Evolutionary conservation across 1,140 invertebrate genomes (phyloP), one percentile per base, ranked within the genome.

Genomic region (Eupeodes corollae): DNA sequence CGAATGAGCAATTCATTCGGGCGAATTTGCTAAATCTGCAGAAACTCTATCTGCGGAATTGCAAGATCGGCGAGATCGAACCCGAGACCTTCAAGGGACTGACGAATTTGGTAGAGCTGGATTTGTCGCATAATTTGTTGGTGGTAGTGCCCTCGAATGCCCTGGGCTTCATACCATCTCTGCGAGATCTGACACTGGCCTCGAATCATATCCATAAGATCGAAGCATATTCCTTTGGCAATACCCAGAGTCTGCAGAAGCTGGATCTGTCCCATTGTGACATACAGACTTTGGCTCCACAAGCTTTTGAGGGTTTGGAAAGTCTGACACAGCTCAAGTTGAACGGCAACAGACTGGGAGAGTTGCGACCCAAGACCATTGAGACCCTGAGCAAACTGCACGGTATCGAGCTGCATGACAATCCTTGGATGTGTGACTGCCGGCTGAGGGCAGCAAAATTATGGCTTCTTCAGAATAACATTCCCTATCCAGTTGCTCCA

Each of bases 351-450:
- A 75, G 78, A 50, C 69, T 94, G 18, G 76, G 77, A 16, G 84
- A 83, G 34, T 68, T 91, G 21, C 71, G 80, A 18, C 74, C 80
- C 1, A 77, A 75, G 18, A 86, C 84, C 0, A 79, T 88, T 19
- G 82, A 87, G 52, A 78, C 79, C 6, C 56, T 88, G 10, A 78
- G 74, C 44, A 79, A 82, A 18, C 73, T 93, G 6, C 82, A 86
- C 56, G 86, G 84, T 33, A 82, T 93, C 46, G 86, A 90, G 59
- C 69, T 94, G 34, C 88, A 93, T 52, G 86, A 89, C 46, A 95
- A 95, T 71, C 88, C 86, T 0, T 93, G 90, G 90, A 75, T 81
- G 30, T 95, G 91, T 58, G 88, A 94, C 59, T 95, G 90, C 62
- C 79, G 84, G 15, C 63, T 93, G 44, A 71, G 88, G 16, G 80